Conservation (phyloP, 1,140 invertebrate genomes). For the Aporrectodea caliginosa region DNA sequence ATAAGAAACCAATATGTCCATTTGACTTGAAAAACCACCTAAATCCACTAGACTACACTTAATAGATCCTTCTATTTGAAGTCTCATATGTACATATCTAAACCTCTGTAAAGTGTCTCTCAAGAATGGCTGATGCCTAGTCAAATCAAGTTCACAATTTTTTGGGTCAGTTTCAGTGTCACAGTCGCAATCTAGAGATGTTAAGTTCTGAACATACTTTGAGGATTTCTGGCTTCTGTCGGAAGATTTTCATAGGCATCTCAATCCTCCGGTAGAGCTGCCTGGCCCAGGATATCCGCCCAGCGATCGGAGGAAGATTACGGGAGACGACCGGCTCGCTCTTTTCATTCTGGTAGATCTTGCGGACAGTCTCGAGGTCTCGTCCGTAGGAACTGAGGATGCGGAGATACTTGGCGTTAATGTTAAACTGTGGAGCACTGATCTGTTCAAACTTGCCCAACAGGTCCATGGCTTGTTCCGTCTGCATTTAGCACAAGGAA, state of each 20-base stretch:
- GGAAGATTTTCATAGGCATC: conserved; percentile 60
- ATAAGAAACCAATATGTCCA: too few relatives aligned
- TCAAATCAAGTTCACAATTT: too few relatives aligned
- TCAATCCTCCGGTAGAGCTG: conserved; percentile 58
- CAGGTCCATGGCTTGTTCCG: conserved; percentile 53
- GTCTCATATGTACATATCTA: too few relatives aligned
- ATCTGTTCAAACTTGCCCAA: conserved; percentile 55
- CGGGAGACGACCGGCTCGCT: conserved; percentile 53
- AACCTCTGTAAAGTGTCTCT: too few relatives aligned
- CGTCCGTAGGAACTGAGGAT: conserved; percentile 77
- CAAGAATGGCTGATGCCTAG: too few relatives aligned
- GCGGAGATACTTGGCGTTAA: conserved; percentile 73
- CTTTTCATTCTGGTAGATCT: conserved; percentile 57
- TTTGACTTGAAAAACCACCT: too few relatives aligned
- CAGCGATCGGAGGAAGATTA: conserved; percentile 56
- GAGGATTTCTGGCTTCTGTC: conserved; percentile 51
- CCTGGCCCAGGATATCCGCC: conserved; percentile 57
- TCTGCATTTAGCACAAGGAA: too few relatives aligned
- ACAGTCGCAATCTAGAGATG: too few relatives aligned
- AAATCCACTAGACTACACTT: too few relatives aligned
- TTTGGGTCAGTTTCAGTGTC: too few relatives aligned
- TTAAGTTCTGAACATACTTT: too few relatives aligned
- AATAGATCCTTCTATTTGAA: too few relatives aligned
- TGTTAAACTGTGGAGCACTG: conserved; percentile 49
- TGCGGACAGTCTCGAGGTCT: conserved; percentile 80